Base-by-base conservation (phyloP, 2,113 vertebrate species). In the Actenoides lindsayi region DNA sequence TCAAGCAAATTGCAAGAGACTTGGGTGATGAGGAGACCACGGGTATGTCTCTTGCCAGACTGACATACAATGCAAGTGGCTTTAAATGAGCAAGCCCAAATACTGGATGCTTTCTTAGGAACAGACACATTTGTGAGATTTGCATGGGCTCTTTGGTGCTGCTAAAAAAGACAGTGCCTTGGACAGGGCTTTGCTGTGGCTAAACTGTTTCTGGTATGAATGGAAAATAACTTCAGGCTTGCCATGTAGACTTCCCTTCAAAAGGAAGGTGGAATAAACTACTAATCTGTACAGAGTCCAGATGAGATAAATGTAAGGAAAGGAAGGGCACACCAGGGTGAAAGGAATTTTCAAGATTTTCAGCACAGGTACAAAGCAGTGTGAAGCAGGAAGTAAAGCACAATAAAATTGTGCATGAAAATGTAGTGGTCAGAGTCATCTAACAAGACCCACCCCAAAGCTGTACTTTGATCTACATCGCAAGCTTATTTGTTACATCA, bases 31-130 rank as follows among this genome's bases (percentile, higher is more conserved):
- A 67, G 67, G 50, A 75, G 16, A 13, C 33, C 8, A 0, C 4
- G 39, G 63, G 33, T 39, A 53, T 81, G 65, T 83, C 57, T 44
- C 44, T 84, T 73, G 68, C 53, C 57, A 91, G 51, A 20, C 13
- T 70, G 69, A 54, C 42, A 23, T 6, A 11, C 23, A 56, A 37
- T 2, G 2, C 17, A 31, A n/a, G 71, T 63, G 76, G 24, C 57
- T 93, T 60, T 82, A 76, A 84, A 62, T n/a, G 14, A 78, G 68
- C 37, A 74, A 82, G 63, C 37, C 73, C 79, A 74, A 65, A 27
- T 30, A 37, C 59, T 14, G 41, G 42, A 30, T 93, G 74, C 87
- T 94, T 94, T 96, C 76, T 77, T 67, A 94, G 83, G 60, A 92
- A 8, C 56, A 73, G 87, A 46, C 77, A 60, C 73, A 89, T 31